Conservation (phyloP, 2,888 invertebrate species). For the Eurytoma adleriae region DNA sequence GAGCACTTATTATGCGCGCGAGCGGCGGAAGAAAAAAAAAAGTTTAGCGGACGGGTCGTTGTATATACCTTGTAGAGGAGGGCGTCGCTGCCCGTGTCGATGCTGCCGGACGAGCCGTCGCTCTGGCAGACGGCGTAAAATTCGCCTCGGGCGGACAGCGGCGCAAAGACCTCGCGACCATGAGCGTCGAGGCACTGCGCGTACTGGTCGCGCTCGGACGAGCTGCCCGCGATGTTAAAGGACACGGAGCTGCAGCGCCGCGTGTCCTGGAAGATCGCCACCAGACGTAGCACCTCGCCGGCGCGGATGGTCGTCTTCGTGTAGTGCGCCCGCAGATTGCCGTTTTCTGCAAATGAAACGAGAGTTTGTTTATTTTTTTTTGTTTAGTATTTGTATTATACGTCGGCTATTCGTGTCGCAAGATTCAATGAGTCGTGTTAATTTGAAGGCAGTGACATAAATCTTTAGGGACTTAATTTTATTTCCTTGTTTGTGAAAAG, state of each 20-base stretch:
- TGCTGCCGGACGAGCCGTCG: constrained; percentile 72
- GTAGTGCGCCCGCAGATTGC: constrained; percentile 75
- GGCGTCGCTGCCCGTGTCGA: constrained; percentile 69
- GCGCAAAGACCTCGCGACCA: constrained; percentile 76
- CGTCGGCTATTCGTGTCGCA: no score
- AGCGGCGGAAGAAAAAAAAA: not conserved
- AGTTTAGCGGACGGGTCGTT: not conserved
- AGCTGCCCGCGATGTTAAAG: constrained; percentile 72
- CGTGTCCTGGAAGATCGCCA: constrained; percentile 79
- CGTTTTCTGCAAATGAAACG: constrained; percentile 67
- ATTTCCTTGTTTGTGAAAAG: no score
- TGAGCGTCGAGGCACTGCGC: constrained; percentile 77
- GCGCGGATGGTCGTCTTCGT: constrained; percentile 77
- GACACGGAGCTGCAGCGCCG: constrained; percentile 71
- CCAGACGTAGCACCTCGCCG: constrained; percentile 77
- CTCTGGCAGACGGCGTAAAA: constrained; percentile 77
- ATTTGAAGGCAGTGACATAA: not conserved
- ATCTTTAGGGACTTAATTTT: no score
- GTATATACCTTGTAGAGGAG: constrained; percentile 74
- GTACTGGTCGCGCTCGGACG: constrained; percentile 75
- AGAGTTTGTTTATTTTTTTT: not conserved
- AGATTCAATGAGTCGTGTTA: not conserved
- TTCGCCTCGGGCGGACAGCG: constrained; percentile 77
- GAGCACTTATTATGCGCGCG: no score
- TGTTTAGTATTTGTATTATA: no score